Percentiles rank a stretch among this genome's conserved stretches.
These are phyloP conservation scores for Sinocyclocheilus grahami DNA, from an alignment of 2,113 vertebrate species.

Conservation along the genomic window DNA sequence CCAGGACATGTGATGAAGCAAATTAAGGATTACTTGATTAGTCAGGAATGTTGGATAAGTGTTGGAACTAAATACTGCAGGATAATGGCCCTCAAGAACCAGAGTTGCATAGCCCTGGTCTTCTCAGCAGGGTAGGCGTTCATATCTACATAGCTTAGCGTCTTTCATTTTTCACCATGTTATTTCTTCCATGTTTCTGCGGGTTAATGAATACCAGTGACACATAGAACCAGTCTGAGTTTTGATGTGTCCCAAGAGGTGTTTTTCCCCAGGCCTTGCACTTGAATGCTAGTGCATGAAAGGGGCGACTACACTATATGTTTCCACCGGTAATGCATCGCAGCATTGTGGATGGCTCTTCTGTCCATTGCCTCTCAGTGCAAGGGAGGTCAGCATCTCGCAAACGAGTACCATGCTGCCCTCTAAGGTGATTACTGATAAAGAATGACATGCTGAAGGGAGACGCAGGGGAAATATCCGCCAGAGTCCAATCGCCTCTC, in stretches of 20 bases:
- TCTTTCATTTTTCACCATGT: constrained; percentile 3
- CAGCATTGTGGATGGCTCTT: constrained; percentile 63
- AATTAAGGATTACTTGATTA: not conserved
- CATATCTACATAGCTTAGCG: constrained; percentile 6
- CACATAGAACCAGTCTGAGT: constrained; percentile 5
- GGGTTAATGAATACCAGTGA: constrained; percentile 15
- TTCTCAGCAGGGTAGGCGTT: not conserved
- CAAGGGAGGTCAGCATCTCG: constrained; percentile 67
- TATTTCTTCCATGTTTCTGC: not conserved
- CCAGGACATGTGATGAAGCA: too few species aligned
- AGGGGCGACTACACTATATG: constrained; percentile 29
- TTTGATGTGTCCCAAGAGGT: constrained; percentile 29
- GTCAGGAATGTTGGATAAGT: not conserved
- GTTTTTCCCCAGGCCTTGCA: constrained; percentile 9
- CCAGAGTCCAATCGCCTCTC: constrained; percentile 55
- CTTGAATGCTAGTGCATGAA: constrained; percentile 21
- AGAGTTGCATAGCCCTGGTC: not conserved
- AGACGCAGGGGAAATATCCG: constrained; percentile 64
- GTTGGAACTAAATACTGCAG: not conserved
- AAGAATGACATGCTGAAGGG: constrained; percentile 67
- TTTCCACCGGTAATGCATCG: constrained; percentile 52
- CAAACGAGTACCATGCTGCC: constrained; percentile 56
- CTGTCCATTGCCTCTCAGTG: constrained; percentile 52
- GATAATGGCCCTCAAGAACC: not conserved
- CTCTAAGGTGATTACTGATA: constrained; percentile 75